Evolutionary conservation across 2,113 vertebrate species (phyloP), one percentile per base, ranked within the genome.

Genomic region (Pseudopipra pipra): DNA sequence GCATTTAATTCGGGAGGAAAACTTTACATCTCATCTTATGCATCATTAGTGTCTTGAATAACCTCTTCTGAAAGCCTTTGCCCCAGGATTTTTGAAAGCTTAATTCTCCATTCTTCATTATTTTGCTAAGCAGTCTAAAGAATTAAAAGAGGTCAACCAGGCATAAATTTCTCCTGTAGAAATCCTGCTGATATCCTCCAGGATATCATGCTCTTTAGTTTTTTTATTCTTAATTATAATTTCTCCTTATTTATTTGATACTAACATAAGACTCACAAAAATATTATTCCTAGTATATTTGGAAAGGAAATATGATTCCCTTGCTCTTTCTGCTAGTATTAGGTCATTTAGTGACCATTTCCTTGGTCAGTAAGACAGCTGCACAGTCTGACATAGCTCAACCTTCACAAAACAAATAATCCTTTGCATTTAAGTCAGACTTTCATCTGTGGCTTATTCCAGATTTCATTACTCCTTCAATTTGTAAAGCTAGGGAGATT

Each of bases 291-390:
- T 67, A 51, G 22, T 10, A 43, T 59, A 62, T 71, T 62, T 94
- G 88, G 59, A 93, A 95, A 74, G 47, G 22, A 83, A 70, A 74
- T 44, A 59, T 23, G 3, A 66, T 88, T 83, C 47, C 28, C 31
- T 67, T 94, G 72, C 19, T n/a, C 63, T 94, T 94, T 93, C 67
- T 91, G 43, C 10, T 54, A 66, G 51, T 71, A 88, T 93, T 95
- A 90, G 79, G 68, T 95, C 78, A 94, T 96, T 90, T 90, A 90
- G 94, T 77, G 82, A 90, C 90, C 46, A 90, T 85, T 94, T 95
- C 82, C 94, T 92, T 88, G 88, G 75, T 82, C 90, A 77, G 71
- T 90, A 70, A 95, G 66, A 68, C 66, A 87, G 85, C 58, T 79
- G 33, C 78, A 76, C 54, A 70, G 54, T 83, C 82, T 97, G 90